phyloP scores from a whole-genome alignment of 2,888 invertebrate species.

The Drosophila incognita region DNA sequence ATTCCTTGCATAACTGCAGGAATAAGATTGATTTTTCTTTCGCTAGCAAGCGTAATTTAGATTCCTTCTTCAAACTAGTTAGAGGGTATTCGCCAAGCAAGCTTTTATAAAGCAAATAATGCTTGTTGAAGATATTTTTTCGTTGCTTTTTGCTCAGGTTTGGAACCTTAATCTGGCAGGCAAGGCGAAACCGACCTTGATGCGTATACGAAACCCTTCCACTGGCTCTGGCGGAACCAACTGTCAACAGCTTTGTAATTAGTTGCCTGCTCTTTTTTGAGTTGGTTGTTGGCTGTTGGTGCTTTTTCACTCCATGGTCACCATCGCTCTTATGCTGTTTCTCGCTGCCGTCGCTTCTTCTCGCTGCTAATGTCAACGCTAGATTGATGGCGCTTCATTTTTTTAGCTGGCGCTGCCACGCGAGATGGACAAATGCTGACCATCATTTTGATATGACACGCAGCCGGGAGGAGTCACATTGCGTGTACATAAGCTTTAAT shows the following conservation, averaged over 20 bases:
- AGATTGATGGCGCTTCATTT: constrained; percentile 72
- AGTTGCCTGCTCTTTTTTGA: constrained; percentile 56
- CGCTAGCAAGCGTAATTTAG: not conserved
- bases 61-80: not conserved
- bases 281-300: constrained; percentile 1
- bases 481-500: constrained; percentile 40
- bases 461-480: constrained; percentile 33
- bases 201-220: constrained; percentile 37
- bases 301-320: constrained; percentile 9
- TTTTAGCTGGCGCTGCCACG: constrained; percentile 61
- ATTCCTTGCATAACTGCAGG: not conserved
- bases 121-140: constrained; percentile 4
- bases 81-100: constrained; percentile 7
- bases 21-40: not conserved
- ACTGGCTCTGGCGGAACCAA: constrained; percentile 8
- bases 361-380: constrained; percentile 58
- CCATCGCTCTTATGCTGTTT: constrained; percentile 15
- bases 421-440: constrained; percentile 67
- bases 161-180: constrained; percentile 29
- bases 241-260: constrained; percentile 66
- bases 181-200: constrained; percentile 25
- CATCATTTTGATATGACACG: constrained; percentile 46
- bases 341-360: constrained; percentile 18
- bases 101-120: not conserved
- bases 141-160: constrained; percentile 5